Percentiles rank a stretch among this genome's conserved stretches.
Conservation (phyloP, 1,140 invertebrate genomes). For the Drosophila mojavensis region DNA sequence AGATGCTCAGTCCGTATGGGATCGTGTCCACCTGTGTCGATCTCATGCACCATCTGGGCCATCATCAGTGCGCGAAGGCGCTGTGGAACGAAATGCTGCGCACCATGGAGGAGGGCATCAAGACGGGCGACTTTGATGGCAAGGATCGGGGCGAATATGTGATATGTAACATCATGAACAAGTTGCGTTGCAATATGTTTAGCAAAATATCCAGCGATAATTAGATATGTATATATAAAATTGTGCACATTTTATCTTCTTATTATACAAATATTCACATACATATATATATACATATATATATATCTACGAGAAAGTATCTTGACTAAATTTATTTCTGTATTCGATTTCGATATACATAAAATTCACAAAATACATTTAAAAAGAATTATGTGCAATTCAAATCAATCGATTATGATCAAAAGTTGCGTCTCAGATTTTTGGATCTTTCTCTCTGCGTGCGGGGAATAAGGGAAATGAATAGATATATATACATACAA, state of each 20-base stretch:
- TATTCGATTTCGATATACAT: constrained; percentile 20
- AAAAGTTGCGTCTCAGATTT: constrained; percentile 36
- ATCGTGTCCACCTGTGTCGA: constrained; percentile 67
- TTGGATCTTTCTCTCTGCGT: background rate
- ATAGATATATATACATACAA: background rate
- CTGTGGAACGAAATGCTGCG: constrained; percentile 57
- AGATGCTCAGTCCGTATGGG: constrained; percentile 69
- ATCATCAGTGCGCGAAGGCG: constrained; percentile 30
- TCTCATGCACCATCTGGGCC: constrained; percentile 55
- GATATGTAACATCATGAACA: constrained; percentile 70
- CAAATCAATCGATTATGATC: background rate
- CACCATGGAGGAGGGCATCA: constrained; percentile 62
- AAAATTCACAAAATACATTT: constrained; percentile 25
- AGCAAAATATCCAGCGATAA: background rate
- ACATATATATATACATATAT: too few species aligned
- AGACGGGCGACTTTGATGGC: constrained; percentile 66
- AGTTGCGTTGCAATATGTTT: constrained; percentile 48
- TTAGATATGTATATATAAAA: too few species aligned
- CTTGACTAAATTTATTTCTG: constrained; percentile 8
- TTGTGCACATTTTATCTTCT: too few species aligned
- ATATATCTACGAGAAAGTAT: background rate
- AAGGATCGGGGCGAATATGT: constrained; percentile 62
- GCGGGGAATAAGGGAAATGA: background rate
- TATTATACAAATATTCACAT: too few species aligned
- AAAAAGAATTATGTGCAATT: background rate